phyloP scores from a whole-genome alignment of 2,888 invertebrate genomes.

The Plagodis pulveraria region DNA sequence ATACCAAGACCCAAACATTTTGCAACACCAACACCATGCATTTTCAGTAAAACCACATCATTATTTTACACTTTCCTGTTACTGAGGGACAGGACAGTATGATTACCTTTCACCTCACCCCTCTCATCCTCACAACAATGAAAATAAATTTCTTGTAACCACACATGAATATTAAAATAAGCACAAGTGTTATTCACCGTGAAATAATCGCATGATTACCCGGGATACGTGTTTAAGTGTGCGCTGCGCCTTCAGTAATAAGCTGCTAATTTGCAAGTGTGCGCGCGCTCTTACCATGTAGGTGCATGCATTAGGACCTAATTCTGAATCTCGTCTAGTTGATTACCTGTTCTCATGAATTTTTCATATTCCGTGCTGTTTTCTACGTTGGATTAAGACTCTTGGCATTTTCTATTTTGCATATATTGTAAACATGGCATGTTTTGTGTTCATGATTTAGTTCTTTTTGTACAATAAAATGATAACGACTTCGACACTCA shows the following conservation, averaged over 20 bases:
- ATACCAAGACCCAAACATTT: no score
- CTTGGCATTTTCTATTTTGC: no score
- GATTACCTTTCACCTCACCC: no score
- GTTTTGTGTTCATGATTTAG: no score
- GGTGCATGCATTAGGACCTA: constrained; percentile 71
- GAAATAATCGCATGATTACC: constrained; percentile 33
- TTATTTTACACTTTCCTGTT: neutral
- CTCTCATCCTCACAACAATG: neutral
- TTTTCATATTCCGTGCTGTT: constrained; percentile 59
- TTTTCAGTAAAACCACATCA: no score
- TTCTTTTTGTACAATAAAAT: no score
- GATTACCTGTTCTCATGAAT: constrained; percentile 58
- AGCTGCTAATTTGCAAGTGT: constrained; percentile 66
- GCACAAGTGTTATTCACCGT: constrained; percentile 26
- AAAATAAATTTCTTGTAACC: neutral
- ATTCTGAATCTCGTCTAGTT: constrained; percentile 54
- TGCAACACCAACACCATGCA: no score
- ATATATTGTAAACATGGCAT: no score
- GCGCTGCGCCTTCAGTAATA: constrained; percentile 50
- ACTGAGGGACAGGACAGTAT: neutral
- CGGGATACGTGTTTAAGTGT: constrained; percentile 64
- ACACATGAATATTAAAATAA: constrained; percentile 34
- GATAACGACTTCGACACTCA: no score
- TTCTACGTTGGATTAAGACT: constrained; percentile 29
- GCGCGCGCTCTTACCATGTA: constrained; percentile 54